A percentile compares a stretch with the other conserved stretches of the same genome.
Conservation (phyloP, 2,113 vertebrate genomes). For the Anguilla rostrata region DNA sequence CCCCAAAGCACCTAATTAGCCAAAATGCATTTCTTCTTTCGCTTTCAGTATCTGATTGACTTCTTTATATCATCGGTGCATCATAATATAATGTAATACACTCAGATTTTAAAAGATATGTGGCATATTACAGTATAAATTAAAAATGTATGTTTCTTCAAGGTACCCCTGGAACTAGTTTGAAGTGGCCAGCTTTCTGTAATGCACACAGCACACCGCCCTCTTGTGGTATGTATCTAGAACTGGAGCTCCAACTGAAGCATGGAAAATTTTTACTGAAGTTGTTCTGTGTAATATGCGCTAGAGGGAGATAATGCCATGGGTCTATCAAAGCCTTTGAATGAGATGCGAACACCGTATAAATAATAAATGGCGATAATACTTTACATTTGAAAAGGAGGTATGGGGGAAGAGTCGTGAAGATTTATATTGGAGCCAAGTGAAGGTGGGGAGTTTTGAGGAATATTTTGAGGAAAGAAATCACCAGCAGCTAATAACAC, state of each 20-base stretch:
- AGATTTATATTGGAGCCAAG: too few species aligned
- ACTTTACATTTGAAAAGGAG: too few species aligned
- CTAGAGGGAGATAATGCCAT: not conserved
- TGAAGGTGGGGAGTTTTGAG: too few species aligned
- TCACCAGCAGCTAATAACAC: too few species aligned
- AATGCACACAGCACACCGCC: not conserved
- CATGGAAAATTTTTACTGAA: not conserved
- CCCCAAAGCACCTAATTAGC: not conserved
- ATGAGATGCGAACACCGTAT: not conserved
- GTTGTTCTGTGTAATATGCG: not conserved
- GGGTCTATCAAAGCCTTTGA: not conserved
- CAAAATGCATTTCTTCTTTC: not conserved
- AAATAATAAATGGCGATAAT: not conserved
- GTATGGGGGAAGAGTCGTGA: too few species aligned
- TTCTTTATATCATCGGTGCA: not conserved
- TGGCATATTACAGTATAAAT: not conserved
- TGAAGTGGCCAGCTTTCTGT: not conserved
- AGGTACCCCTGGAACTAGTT: not conserved
- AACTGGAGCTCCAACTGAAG: not conserved
- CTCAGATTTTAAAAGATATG: not conserved
- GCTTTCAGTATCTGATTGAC: not conserved
- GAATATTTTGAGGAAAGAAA: too few species aligned
- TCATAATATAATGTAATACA: not conserved
- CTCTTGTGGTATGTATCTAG: not conserved
- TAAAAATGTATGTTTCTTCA: not conserved